Base-by-base conservation (phyloP, 2,113 vertebrate species). In the Leucoraja erinaceus region DNA sequence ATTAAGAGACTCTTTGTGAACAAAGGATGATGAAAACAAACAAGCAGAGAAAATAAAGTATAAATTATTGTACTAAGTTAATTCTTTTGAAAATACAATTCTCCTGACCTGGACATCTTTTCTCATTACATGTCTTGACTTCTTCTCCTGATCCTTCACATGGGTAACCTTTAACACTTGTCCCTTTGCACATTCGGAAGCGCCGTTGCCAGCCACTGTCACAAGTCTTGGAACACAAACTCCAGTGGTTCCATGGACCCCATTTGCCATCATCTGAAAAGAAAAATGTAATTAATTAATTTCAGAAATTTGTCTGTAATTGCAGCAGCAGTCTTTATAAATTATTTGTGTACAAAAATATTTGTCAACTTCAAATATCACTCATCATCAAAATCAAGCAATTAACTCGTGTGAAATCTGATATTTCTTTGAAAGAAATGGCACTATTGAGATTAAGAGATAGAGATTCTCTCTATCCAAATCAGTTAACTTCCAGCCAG, bases 171-270 rank as follows among this genome's bases (percentile, higher is more conserved):
- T 98, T 97, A 1, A 96, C 11, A 0, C 97, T 98, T 0, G 96
- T 96, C 94, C 97, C 98, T 95, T 99, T 97, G 10, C 99, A 99
- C 98, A 98, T 97, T 94, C 98, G 97, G 97, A 98, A 98, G 93
- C 99, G 98, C 4, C 97, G 97, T 96, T 99, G 98, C 98, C 97
- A 99, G 81, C 99, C 98, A 0, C 97, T 98, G 96, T 99, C 98
- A 0, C 99, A 99, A 0, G 98, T 99, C 95, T 99, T 99, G 94
- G 98, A 99, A 95, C 99, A 99, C 93, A 98, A 96, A 94, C 97
- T 98, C 99, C 99, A 99, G 83, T 98, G 97, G 93, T 98, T 99
- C 99, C 99, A 99, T 0, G 97, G 96, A 6, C 98, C 99, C 99
- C 99, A 99, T 93, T 98, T 99, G 94, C 98, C 97, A 76, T 97